Conservation (phyloP, 2,888 invertebrate genomes). For the Tipula helvola region DNA sequence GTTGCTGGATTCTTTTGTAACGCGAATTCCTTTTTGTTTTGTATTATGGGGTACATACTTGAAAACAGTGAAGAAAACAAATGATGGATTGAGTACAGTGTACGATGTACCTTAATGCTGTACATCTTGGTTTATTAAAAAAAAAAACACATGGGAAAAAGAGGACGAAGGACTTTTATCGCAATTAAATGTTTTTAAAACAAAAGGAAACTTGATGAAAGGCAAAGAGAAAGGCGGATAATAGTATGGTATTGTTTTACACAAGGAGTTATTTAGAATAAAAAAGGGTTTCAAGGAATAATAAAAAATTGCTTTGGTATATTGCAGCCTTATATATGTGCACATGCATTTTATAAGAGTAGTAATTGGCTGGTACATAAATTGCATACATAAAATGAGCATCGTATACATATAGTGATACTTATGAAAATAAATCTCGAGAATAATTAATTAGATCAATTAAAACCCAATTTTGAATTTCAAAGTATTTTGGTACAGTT, state of each 20-base stretch:
- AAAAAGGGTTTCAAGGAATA: neutral
- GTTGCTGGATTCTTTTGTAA: neutral
- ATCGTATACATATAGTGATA: neutral
- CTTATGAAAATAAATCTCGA: neutral
- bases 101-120: neutral
- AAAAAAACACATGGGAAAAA: neutral
- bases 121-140: neutral
- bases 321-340: neutral
- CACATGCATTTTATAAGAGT: neutral
- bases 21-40: neutral
- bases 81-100: neutral
- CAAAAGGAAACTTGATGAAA: neutral
- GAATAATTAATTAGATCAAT: neutral
- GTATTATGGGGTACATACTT: neutral
- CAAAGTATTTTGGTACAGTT: too few species aligned
- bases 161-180: neutral
- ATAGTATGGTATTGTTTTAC: neutral
- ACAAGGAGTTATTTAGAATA: neutral
- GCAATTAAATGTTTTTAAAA: neutral
- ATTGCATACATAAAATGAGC: neutral
- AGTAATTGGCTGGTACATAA: neutral
- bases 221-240: neutral
- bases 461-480: too few species aligned
- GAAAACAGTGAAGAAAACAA: neutral
- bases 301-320: neutral